Percentiles rank a stretch among this genome's conserved stretches.
phyloP scores from a whole-genome alignment of 2,888 invertebrate species.

The Netelia melanura region DNA sequence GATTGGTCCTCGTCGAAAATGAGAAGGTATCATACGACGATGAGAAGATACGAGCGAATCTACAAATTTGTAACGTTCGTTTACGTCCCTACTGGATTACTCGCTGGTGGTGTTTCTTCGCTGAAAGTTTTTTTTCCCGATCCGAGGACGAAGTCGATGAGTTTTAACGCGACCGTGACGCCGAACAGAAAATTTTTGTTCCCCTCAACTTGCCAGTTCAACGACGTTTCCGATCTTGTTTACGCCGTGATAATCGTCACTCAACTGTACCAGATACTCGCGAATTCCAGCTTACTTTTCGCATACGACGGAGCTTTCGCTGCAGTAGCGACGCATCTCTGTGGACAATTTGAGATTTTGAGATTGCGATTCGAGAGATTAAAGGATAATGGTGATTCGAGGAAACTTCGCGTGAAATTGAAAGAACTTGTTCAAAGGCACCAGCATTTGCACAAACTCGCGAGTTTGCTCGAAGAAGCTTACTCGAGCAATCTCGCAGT shows the following conservation, averaged over 20 bases:
- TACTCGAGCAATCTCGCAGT: slow-evolving; percentile 62
- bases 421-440: slow-evolving; percentile 49
- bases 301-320: slow-evolving; percentile 3
- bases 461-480: slow-evolving; percentile 55
- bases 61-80: slow-evolving; percentile 13
- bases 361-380: slow-evolving; percentile 60
- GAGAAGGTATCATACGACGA: slow-evolving; percentile 51
- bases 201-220: not conserved
- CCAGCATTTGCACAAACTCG: slow-evolving; percentile 53
- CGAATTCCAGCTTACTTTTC: not conserved
- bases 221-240: not conserved
- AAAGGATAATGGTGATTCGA: not conserved
- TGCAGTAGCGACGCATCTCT: slow-evolving; percentile 68
- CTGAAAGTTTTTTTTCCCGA: too few species aligned
- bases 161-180: not conserved
- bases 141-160: not conserved
- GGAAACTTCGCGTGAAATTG: not conserved
- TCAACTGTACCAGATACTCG: not conserved
- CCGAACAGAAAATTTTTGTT: not conserved
- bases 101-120: not conserved
- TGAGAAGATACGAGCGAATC: slow-evolving; percentile 62
- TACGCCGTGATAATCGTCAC: not conserved
- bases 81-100: not conserved
- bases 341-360: slow-evolving; percentile 71
- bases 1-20: slow-evolving; percentile 70